These are phyloP conservation scores for Catocala nupta DNA, from an alignment of 2,888 invertebrate genomes.

Conservation along the genomic window DNA sequence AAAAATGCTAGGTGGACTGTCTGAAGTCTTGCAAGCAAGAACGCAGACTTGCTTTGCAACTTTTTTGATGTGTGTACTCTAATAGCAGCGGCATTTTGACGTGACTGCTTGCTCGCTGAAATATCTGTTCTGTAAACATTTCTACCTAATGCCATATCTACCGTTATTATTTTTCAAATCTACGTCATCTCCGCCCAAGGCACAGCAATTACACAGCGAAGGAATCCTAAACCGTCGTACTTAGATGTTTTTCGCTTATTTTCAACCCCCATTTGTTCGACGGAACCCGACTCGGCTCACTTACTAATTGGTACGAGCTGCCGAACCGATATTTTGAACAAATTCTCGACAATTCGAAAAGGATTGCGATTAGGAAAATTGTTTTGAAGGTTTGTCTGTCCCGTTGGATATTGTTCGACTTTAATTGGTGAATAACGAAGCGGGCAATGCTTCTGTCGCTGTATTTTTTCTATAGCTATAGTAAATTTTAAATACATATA, in stretches of 20 bases:
- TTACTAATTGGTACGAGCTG: slow-evolving; percentile 80
- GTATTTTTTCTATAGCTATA: too few species aligned
- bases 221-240: slow-evolving; percentile 74
- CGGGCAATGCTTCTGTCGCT: neutral
- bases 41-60: too few species aligned
- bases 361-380: slow-evolving; percentile 57
- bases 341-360: slow-evolving; percentile 53
- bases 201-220: slow-evolving; percentile 76
- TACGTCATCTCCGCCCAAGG: slow-evolving; percentile 64
- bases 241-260: slow-evolving; percentile 80
- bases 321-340: slow-evolving; percentile 61
- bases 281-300: slow-evolving; percentile 72
- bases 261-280: slow-evolving; percentile 64
- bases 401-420: slow-evolving; percentile 4
- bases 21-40: too few species aligned
- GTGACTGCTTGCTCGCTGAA: too few species aligned
- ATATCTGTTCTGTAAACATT: neutral
- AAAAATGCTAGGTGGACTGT: too few species aligned
- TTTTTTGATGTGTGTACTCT: too few species aligned
- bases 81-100: too few species aligned
- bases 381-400: slow-evolving; percentile 28
- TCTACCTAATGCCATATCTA: slow-evolving; percentile 21
- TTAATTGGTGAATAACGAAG: slow-evolving; percentile 14
- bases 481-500: too few species aligned
- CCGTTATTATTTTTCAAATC: slow-evolving; percentile 36